Percentiles rank a stretch among this genome's conserved stretches.
Evolutionary conservation across 2,113 vertebrate genomes (phyloP).

Genomic region (Oreocharis arfaki): DNA sequence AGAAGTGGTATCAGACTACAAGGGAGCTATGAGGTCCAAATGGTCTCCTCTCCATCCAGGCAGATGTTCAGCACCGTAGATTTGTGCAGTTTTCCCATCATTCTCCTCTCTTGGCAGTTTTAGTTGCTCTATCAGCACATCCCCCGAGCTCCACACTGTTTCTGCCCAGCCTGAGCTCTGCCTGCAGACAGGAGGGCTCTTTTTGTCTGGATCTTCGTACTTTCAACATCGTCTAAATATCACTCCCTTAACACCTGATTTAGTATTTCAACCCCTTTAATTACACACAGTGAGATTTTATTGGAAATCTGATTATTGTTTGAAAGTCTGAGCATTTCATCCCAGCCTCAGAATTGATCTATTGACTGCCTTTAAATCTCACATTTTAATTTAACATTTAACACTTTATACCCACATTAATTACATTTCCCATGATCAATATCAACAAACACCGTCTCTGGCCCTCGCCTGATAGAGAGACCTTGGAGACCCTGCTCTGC

Average conservation of each 20-base stretch:
- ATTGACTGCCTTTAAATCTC: slow-evolving; percentile 29
- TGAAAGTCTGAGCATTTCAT: slow-evolving; percentile 41
- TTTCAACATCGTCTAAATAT: not conserved
- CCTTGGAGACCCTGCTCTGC: not conserved
- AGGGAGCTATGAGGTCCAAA: not conserved
- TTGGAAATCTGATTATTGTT: slow-evolving; percentile 52
- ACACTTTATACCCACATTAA: slow-evolving; percentile 5
- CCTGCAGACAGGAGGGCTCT: not conserved
- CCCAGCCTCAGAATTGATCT: slow-evolving; percentile 30
- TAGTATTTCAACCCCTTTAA: slow-evolving; percentile 46
- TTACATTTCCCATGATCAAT: not conserved
- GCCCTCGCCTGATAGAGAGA: not conserved
- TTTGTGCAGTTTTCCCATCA: not conserved
- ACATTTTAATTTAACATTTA: slow-evolving; percentile 41
- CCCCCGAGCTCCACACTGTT: not conserved
- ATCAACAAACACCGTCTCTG: not conserved
- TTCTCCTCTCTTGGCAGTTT: not conserved
- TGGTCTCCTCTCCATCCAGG: not conserved
- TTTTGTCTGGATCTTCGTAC: not conserved
- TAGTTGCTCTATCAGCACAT: not conserved
- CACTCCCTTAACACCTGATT: slow-evolving; percentile 18
- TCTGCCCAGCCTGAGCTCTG: not conserved
- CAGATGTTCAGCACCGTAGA: not conserved
- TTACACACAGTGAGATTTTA: slow-evolving; percentile 41
- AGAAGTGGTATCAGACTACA: not conserved